Evolutionary conservation across 2,113 vertebrate species (phyloP).

Genomic region (Himantopus leucocephalus): DNA sequence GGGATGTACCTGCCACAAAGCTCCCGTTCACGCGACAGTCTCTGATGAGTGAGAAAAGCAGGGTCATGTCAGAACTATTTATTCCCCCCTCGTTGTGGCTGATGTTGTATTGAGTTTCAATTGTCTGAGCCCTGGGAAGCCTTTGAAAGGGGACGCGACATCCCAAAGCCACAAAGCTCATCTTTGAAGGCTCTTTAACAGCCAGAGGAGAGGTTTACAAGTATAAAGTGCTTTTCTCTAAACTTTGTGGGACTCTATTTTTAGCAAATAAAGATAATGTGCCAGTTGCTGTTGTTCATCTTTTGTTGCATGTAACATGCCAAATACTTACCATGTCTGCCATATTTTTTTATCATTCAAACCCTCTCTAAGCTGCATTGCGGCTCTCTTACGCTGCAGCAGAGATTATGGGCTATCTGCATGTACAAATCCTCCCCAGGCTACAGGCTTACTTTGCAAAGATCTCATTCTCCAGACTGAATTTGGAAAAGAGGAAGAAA

Average conservation of each 20-base stretch:
- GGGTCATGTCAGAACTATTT: neutral
- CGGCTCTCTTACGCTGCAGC: neutral
- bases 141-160: slow-evolving; percentile 33
- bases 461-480: neutral
- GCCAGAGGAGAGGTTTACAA: slow-evolving; percentile 36
- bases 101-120: slow-evolving; percentile 34
- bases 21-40: rapidly evolving
- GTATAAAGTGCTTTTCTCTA: slow-evolving; percentile 44
- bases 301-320: slow-evolving; percentile 57
- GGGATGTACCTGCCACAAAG: neutral
- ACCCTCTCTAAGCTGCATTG: neutral
- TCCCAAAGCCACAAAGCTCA: slow-evolving; percentile 1
- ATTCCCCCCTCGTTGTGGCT: neutral
- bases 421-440: neutral
- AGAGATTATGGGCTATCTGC: neutral
- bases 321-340: slow-evolving; percentile 67
- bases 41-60: neutral
- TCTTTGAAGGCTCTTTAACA: slow-evolving; percentile 12
- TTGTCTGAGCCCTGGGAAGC: slow-evolving; percentile 25
- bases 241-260: slow-evolving; percentile 54
- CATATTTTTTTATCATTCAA: slow-evolving; percentile 58
- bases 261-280: slow-evolving; percentile 68
- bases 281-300: slow-evolving; percentile 72
- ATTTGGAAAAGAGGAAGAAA: neutral
- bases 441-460: neutral